Base-by-base conservation (phyloP, 2,113 vertebrate species). In the Pygoscelis adeliae region DNA sequence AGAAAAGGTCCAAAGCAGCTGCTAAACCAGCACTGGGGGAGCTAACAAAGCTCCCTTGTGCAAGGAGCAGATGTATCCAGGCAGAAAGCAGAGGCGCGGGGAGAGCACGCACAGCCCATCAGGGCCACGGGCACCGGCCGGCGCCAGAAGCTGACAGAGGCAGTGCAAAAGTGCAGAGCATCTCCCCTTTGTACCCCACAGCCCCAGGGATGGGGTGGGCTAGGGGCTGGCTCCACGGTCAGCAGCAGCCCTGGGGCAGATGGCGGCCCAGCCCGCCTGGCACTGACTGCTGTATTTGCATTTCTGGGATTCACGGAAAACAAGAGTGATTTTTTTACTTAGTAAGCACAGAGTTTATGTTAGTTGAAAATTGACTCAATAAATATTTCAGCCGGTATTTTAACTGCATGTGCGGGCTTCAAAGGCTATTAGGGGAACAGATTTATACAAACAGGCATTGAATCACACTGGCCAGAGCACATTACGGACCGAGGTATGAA, bases 341-440 rank as follows among this genome's bases (percentile, higher is more conserved):
- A 58, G 85, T 94, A 96, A 96, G 92, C 90, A 86, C 6, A 22
- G 93, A 82, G 90, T 93, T 97, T 73, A 88, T 95, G 78, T 55
- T 91, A 80, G 93, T 73, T 63, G 93, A 62, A 97, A 94, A 96
- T 93, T 91, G 97, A 90, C 85, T 93, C 93, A 19, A 97, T 96
- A 94, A 97, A 97, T 96, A 97, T 96, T 97, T 95, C 97, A 97
- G 95, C n/a, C 4, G 0, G 71, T 83, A 66, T 83, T 95, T 96
- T 94, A 92, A 88, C 90, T 58, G 88, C 21, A 4, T 83, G 87
- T 29, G 1, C 10, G 7, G 87, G 81, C 90, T 95, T 90, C 71
- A 29, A 15, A 94, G 90, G 88, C 90, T 93, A 59, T 77, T 92
- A 90, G 46, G 85, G 79, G 83, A 92, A 40, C 63, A 90, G 83